phyloP scores from a whole-genome alignment of 2,797 vertebrate genomes.

The Enteromius fasciolatus region DNA sequence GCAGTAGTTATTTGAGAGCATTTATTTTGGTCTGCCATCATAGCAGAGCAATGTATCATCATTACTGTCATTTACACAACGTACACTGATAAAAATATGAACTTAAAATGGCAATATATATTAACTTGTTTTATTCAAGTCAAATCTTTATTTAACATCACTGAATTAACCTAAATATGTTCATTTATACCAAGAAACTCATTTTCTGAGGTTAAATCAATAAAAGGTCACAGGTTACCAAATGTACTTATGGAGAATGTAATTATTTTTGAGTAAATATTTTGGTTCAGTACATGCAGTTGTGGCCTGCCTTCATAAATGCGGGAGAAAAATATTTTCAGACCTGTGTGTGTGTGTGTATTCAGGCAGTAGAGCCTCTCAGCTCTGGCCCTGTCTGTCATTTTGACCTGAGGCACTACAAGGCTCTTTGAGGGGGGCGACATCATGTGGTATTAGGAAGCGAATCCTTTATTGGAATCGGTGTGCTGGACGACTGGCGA shows the following conservation, averaged over 20 bases:
- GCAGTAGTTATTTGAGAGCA: neutral
- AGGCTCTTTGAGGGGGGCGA: slow-evolving; percentile 37
- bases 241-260: neutral
- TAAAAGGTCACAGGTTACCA: neutral
- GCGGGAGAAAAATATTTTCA: neutral
- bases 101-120: neutral
- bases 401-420: slow-evolving; percentile 63
- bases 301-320: neutral
- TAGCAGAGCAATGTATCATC: neutral
- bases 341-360: slow-evolving; percentile 39
- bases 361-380: slow-evolving; percentile 63
- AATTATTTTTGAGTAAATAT: neutral
- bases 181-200: neutral
- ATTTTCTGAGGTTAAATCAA: neutral
- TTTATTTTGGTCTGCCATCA: neutral
- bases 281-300: neutral
- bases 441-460: slow-evolving; percentile 66
- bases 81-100: neutral
- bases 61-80: neutral
- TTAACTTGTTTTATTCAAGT: neutral
- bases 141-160: neutral
- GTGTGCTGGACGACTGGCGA: slow-evolving; percentile 48
- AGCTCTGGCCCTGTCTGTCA: slow-evolving; percentile 65
- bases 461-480: slow-evolving; percentile 64
- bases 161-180: neutral